Percentiles rank a stretch among this genome's conserved stretches.
phyloP scores from a whole-genome alignment of 1,140 invertebrate genomes.

The Bombus confusus region DNA sequence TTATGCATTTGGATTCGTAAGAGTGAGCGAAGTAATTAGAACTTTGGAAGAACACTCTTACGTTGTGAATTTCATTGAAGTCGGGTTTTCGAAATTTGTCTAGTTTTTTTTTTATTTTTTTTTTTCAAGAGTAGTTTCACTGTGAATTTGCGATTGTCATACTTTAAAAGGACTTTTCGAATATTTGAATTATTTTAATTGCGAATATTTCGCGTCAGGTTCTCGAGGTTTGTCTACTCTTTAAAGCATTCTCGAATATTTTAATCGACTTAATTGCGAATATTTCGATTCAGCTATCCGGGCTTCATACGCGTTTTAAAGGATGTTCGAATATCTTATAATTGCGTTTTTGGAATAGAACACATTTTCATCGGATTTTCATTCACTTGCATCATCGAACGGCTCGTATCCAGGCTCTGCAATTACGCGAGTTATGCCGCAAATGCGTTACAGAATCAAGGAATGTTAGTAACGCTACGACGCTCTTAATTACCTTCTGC shows the following conservation, averaged over 20 bases:
- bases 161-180: not conserved
- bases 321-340: not conserved
- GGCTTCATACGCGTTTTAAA: not conserved
- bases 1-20: too few species aligned
- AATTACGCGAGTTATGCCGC: conserved; percentile 2
- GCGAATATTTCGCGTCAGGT: too few species aligned
- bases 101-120: accelerated
- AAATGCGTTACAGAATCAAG: not conserved
- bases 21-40: too few species aligned
- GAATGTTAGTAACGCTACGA: conserved; percentile 18
- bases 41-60: not conserved
- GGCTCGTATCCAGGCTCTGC: not conserved
- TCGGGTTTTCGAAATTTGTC: not conserved
- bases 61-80: not conserved
- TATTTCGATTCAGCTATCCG: too few species aligned
- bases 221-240: not conserved
- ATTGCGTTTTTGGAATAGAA: not conserved
- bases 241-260: not conserved
- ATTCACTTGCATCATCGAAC: not conserved
- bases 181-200: not conserved
- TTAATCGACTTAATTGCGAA: not conserved
- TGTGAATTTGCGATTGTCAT: too few species aligned
- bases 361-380: not conserved
- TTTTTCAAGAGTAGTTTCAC: too few species aligned
- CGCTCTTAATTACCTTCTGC: conserved; percentile 9